Evolutionary conservation across 2,888 invertebrate species (phyloP), one percentile per base, ranked within the genome.

Genomic region (Eupithecia subfuscata): DNA sequence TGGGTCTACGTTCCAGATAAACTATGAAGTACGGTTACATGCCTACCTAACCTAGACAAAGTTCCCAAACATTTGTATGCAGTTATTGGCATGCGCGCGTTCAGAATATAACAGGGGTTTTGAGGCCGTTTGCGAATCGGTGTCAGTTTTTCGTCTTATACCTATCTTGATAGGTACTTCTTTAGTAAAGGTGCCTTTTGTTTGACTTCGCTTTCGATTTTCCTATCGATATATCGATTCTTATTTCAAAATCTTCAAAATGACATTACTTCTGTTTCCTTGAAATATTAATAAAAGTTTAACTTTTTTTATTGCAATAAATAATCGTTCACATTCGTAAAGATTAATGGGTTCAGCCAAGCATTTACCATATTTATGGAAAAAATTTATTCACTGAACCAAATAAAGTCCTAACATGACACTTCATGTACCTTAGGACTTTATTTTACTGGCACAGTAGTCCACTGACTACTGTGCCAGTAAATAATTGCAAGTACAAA

Each of bases 31-130:
- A 74, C 80, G 80, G 78, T 79, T 76, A 78, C 78, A 80, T 80
- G 74, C 79, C 78, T 65, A 4, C 18, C 65, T 82, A 87, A 87
- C 67, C 43, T 82, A 87, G 86, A 85, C 86, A 83, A 83, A 84
- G 84, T 88, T 88, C 86, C 84, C 86, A 89, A 91, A 91, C 91
- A 91, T 92, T 92, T 91, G 87, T 90, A 93, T 92, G 91, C 89
- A 90, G 89, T 91, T 92, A 91, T 85, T 77, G 73, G 37, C 76
- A 75, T 71, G 73, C 69, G 60, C 71, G 78, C 73, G 75, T 65
- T 76, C 64, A 76, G 71, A 74, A 71, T 69, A 60, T 73, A 70
- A 70, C 63, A 71, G 56, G 45, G 71, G 71, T 71, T 78, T 73
- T 74, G 73, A 77, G 68, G 75, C 11, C 72, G 68, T 67, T 22